Evolutionary conservation across 2,888 invertebrate species (phyloP).

Genomic region (Nephrotoma appendiculata): DNA sequence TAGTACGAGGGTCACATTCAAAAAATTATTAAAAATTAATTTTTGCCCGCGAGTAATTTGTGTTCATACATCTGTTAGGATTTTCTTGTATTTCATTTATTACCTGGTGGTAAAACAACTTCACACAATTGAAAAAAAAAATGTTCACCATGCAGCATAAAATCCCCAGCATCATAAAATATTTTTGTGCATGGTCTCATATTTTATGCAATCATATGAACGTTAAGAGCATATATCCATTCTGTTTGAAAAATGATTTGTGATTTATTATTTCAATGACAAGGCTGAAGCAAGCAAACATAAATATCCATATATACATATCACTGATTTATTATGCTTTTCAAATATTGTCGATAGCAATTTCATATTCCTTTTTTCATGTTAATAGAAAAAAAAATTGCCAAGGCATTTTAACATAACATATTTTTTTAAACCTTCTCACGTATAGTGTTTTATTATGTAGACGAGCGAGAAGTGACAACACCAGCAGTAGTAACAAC

Average conservation of each 20-base stretch:
- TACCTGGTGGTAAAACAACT: too few relatives aligned
- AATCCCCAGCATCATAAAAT: too few relatives aligned
- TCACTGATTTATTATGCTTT: not conserved
- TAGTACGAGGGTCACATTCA: too few relatives aligned
- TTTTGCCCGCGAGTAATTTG: too few relatives aligned
- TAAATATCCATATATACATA: not conserved
- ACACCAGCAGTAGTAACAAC: not conserved
- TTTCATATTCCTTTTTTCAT: not conserved
- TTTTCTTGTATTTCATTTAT: too few relatives aligned
- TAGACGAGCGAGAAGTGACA: not conserved
- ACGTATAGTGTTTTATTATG: not conserved
- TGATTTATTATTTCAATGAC: not conserved
- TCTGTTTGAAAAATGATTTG: not conserved
- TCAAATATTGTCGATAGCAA: not conserved
- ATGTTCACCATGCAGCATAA: too few relatives aligned
- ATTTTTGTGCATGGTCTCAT: too few relatives aligned
- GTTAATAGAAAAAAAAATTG: not conserved
- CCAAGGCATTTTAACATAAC: not conserved
- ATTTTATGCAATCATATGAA: too few relatives aligned
- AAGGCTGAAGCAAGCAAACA: not conserved
- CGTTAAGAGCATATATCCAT: too few relatives aligned
- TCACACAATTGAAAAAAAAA: too few relatives aligned
- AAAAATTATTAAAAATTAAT: too few relatives aligned
- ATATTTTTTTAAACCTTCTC: not conserved
- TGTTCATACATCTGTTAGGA: too few relatives aligned